Percentiles rank a stretch among this genome's conserved stretches.
These are phyloP conservation scores for Nerophis lumbriciformis DNA, from an alignment of 2,113 vertebrate genomes.

Conservation along the genomic window DNA sequence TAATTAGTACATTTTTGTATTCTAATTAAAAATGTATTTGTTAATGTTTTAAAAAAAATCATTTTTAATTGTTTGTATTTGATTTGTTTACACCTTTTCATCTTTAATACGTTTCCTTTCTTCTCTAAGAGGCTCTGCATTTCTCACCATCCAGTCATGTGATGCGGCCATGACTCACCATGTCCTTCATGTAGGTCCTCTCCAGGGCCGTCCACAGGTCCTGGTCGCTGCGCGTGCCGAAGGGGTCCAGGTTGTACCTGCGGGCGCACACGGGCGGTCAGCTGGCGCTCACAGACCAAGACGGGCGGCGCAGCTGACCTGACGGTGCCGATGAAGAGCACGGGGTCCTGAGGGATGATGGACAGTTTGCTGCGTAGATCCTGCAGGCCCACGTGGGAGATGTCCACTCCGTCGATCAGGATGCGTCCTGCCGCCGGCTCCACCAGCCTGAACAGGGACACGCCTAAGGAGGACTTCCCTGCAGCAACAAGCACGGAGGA, in stretches of 20 bases:
- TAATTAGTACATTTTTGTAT: no score
- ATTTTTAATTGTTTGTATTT: no score
- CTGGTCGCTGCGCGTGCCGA: slow-evolving; percentile 64
- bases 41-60: no score
- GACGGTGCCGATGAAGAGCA: slow-evolving; percentile 78
- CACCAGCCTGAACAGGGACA: slow-evolving; percentile 73
- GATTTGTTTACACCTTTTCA: no score
- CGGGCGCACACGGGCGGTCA: not conserved
- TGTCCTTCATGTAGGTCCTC: slow-evolving; percentile 75
- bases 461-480: slow-evolving; percentile 79
- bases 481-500: slow-evolving; percentile 3
- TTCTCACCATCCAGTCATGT: not conserved
- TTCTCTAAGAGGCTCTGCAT: no score
- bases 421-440: slow-evolving; percentile 72
- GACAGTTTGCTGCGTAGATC: slow-evolving; percentile 77
- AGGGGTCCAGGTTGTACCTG: slow-evolving; percentile 77
- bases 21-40: no score
- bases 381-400: slow-evolving; percentile 63
- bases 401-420: slow-evolving; percentile 71
- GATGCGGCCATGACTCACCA: slow-evolving; percentile 41
- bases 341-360: slow-evolving; percentile 78
- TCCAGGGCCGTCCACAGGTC: slow-evolving; percentile 74
- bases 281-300: not conserved
- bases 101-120: no score
- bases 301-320: slow-evolving; percentile 53